Conservation (phyloP, 2,797 vertebrate genomes). For the Alfaro cultratus region DNA sequence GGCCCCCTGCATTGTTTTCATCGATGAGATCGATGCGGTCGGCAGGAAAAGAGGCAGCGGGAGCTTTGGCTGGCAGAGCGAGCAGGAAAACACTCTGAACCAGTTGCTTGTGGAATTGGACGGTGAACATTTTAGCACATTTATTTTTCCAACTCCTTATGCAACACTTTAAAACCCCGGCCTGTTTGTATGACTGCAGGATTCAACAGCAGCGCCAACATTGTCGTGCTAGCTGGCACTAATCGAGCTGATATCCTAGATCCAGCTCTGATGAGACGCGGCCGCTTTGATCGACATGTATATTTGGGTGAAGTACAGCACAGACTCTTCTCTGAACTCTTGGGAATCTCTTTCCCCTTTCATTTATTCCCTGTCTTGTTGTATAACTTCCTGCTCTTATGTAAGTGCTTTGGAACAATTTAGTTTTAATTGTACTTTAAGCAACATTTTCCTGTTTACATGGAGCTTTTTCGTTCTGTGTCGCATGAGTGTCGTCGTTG, state of each 20-base stretch:
- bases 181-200: conserved; percentile 64
- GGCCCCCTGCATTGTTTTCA: conserved; percentile 87
- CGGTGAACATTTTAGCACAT: conserved; percentile 55
- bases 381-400: conserved; percentile 13
- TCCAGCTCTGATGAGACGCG: conserved; percentile 82
- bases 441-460: conserved; percentile 15
- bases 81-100: conserved; percentile 88
- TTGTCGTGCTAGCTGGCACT: conserved; percentile 84
- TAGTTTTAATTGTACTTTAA: neutral
- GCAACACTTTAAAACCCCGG: neutral
- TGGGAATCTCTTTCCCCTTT: neutral
- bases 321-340: neutral
- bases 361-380: neutral
- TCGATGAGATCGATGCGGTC: conserved; percentile 87
- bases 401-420: neutral
- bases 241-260: conserved; percentile 83
- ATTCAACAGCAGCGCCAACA: conserved; percentile 82
- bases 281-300: conserved; percentile 85
- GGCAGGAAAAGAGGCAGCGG: conserved; percentile 80
- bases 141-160: neutral
- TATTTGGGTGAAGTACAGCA: conserved; percentile 75
- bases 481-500: neutral
- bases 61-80: conserved; percentile 76
- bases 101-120: conserved; percentile 88
- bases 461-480: conserved; percentile 1